Conservation (phyloP, 2,888 invertebrate species). For the Ormia ochracea region DNA sequence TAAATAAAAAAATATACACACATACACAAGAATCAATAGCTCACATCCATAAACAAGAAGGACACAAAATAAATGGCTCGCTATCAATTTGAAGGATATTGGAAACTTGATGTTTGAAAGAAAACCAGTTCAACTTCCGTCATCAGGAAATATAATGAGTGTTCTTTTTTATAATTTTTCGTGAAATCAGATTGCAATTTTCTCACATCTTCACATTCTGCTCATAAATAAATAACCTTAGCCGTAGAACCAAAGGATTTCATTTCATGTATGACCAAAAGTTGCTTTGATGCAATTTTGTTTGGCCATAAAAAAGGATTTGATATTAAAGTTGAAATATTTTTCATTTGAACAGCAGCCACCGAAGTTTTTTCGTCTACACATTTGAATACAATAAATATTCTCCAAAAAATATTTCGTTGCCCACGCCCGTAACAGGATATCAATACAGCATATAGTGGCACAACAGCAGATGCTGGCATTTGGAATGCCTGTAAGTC, state of each 20-base stretch:
- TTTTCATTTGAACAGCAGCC: slow-evolving; percentile 16
- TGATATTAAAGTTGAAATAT: slow-evolving; percentile 54
- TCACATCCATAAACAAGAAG: no score
- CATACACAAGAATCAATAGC: slow-evolving; percentile 1
- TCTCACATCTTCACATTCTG: not conserved
- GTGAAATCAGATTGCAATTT: slow-evolving; percentile 45
- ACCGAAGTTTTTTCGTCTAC: slow-evolving; percentile 29
- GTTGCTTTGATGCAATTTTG: slow-evolving; percentile 37
- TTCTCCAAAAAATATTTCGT: not conserved
- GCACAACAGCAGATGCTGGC: slow-evolving; percentile 40
- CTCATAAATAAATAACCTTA: not conserved
- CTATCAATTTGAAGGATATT: slow-evolving; percentile 40
- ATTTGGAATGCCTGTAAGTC: slow-evolving; percentile 46
- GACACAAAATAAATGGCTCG: not conserved
- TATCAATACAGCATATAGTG: not conserved
- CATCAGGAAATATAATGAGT: slow-evolving; percentile 45
- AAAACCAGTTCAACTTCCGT: slow-evolving; percentile 41
- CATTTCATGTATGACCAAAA: slow-evolving; percentile 1
- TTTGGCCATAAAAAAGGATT: slow-evolving; percentile 67
- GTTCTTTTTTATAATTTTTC: slow-evolving; percentile 41
- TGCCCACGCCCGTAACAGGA: not conserved
- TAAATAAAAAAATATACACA: not conserved
- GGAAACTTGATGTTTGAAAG: slow-evolving; percentile 5
- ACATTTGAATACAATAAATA: slow-evolving; percentile 5
- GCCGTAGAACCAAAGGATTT: not conserved